Evolutionary conservation across 2,888 invertebrate genomes (phyloP).

Genomic region (Ametastegia equiseti): DNA sequence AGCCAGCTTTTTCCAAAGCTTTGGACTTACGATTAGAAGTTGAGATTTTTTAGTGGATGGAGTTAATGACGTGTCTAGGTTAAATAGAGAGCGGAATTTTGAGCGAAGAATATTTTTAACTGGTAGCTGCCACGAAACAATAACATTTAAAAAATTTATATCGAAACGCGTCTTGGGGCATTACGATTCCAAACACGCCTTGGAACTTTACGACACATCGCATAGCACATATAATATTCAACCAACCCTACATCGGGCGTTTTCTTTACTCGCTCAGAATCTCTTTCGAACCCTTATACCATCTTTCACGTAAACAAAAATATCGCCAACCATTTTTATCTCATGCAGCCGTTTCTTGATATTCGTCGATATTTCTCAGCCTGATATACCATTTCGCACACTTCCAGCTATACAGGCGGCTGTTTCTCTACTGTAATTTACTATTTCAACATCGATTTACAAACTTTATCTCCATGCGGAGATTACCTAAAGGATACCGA

Average conservation of each 20-base stretch:
- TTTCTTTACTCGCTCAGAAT: neutral
- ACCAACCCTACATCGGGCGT: constrained; percentile 4
- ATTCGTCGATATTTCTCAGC: constrained; percentile 8
- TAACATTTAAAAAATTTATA: constrained; percentile 21
- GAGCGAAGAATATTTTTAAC: neutral
- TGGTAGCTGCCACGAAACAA: neutral
- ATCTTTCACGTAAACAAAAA: constrained; percentile 35
- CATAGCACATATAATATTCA: constrained; percentile 34
- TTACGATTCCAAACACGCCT: constrained; percentile 29
- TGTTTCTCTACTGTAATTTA: neutral
- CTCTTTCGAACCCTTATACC: neutral
- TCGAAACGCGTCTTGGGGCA: neutral
- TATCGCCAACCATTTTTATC: constrained; percentile 36
- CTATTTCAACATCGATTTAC: constrained; percentile 26
- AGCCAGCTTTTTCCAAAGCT: no score
- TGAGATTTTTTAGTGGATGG: no score
- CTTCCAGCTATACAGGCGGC: neutral
- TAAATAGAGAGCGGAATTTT: no score
- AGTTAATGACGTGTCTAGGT: no score
- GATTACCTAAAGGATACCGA: neutral
- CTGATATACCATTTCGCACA: neutral
- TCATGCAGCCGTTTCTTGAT: constrained; percentile 15
- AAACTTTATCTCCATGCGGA: neutral
- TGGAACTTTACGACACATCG: constrained; percentile 27
- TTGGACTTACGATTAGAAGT: no score